These are phyloP conservation scores for Drosophila setifemur DNA, from an alignment of 1,140 invertebrate genomes.

Conservation along the genomic window DNA sequence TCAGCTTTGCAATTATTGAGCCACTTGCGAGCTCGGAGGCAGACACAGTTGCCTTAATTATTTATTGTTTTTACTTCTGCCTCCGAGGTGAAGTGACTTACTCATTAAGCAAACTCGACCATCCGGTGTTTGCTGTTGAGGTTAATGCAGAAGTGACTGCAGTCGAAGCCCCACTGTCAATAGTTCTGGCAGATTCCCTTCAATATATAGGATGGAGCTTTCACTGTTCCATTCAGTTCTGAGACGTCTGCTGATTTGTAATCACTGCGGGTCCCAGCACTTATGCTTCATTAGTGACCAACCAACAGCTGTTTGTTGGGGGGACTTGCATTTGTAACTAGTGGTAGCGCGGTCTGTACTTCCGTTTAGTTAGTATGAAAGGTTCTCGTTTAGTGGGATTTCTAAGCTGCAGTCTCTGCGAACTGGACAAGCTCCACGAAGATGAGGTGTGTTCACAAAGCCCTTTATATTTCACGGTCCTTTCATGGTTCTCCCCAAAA, in stretches of 20 bases:
- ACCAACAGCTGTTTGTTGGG: slow-evolving; percentile 30
- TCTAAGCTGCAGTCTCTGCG: slow-evolving; percentile 2
- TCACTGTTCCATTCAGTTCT: slow-evolving; percentile 6
- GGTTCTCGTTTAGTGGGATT: slow-evolving; percentile 9
- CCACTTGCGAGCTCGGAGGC: slow-evolving; percentile 34
- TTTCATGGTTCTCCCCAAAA: slow-evolving; percentile 1
- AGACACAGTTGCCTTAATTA: slow-evolving; percentile 59
- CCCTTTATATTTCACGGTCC: not conserved
- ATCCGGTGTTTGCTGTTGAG: slow-evolving; percentile 48
- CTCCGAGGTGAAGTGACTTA: slow-evolving; percentile 8
- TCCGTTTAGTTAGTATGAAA: too few species aligned
- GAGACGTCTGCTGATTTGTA: not conserved
- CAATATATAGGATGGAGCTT: not conserved
- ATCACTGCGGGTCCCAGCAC: not conserved
- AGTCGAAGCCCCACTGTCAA: slow-evolving; percentile 13
- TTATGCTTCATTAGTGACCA: slow-evolving; percentile 8
- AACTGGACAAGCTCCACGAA: slow-evolving; percentile 2
- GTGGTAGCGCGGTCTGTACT: too few species aligned
- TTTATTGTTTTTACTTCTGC: slow-evolving; percentile 26
- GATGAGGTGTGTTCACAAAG: slow-evolving; percentile 22
- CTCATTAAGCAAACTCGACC: slow-evolving; percentile 40
- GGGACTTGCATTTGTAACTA: too few species aligned
- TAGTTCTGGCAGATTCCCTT: not conserved
- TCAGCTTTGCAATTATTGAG: slow-evolving; percentile 39
- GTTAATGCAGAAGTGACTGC: slow-evolving; percentile 3